These are phyloP conservation scores for Diplodus sargus DNA, from an alignment of 2,797 vertebrate genomes.

Conservation along the genomic window DNA sequence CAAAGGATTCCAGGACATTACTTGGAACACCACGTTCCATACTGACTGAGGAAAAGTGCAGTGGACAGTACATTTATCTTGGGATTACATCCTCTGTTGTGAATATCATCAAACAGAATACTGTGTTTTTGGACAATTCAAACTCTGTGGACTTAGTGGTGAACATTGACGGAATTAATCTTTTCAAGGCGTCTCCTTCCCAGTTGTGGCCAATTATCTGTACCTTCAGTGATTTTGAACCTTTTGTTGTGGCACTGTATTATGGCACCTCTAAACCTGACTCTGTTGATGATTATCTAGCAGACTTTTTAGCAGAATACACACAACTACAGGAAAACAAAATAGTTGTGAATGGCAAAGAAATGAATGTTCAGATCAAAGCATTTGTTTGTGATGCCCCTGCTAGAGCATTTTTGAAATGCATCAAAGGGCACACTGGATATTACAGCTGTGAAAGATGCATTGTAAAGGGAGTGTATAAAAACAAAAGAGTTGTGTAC, in stretches of 20 bases:
- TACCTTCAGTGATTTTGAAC: background rate
- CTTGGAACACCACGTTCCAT: too few species aligned
- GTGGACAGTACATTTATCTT: too few species aligned
- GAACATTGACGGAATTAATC: too few species aligned
- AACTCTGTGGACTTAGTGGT: too few species aligned
- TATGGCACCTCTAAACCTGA: background rate
- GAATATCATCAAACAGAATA: too few species aligned
- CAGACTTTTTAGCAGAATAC: background rate
- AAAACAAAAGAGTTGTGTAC: background rate
- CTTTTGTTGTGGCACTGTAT: background rate
- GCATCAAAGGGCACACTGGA: background rate
- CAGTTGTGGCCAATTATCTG: too few species aligned
- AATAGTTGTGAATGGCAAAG: background rate
- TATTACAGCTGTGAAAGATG: background rate
- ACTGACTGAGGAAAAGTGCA: too few species aligned
- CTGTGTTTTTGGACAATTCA: too few species aligned
- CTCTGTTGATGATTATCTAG: background rate
- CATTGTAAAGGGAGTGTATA: background rate
- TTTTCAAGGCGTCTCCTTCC: too few species aligned
- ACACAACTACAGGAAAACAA: background rate
- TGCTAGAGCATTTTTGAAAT: background rate
- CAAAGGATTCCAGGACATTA: too few species aligned
- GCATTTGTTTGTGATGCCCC: background rate
- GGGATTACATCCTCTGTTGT: too few species aligned
- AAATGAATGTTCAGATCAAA: background rate